These are phyloP conservation scores for Lepidocolaptes lacrymiger DNA, from an alignment of 2,797 vertebrate species.

Conservation along the genomic window DNA sequence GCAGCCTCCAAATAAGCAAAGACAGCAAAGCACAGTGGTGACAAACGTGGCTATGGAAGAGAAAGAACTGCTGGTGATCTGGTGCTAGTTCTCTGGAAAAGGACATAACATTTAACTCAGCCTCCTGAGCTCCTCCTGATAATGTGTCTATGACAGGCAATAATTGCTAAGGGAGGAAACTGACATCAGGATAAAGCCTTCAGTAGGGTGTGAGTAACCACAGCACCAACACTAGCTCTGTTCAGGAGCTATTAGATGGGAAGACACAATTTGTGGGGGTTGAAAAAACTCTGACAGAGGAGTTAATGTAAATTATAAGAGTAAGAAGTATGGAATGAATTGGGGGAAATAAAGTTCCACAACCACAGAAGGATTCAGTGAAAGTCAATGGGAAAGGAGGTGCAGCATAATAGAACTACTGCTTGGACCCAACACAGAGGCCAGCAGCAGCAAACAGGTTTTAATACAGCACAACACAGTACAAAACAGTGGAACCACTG, in stretches of 20 bases:
- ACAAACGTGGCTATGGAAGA: not conserved
- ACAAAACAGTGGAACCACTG: not conserved
- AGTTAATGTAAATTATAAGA: not conserved
- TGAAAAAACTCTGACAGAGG: not conserved
- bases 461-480: not conserved
- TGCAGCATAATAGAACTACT: not conserved
- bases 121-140: not conserved
- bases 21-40: not conserved
- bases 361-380: not conserved
- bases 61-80: not conserved
- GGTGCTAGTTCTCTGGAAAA: not conserved
- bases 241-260: not conserved
- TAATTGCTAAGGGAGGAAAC: not conserved
- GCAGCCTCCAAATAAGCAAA: not conserved
- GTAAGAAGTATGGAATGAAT: not conserved
- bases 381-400: not conserved
- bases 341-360: not conserved
- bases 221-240: not conserved
- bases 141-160: not conserved
- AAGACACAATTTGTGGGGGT: not conserved
- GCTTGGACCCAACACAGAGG: not conserved
- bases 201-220: not conserved
- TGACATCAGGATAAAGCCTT: not conserved
- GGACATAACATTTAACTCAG: not conserved
- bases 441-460: not conserved